A percentile compares a stretch with the other conserved stretches of the same genome.
phyloP scores from a whole-genome alignment of 2,113 vertebrate genomes.

The Limnothrissa miodon region DNA sequence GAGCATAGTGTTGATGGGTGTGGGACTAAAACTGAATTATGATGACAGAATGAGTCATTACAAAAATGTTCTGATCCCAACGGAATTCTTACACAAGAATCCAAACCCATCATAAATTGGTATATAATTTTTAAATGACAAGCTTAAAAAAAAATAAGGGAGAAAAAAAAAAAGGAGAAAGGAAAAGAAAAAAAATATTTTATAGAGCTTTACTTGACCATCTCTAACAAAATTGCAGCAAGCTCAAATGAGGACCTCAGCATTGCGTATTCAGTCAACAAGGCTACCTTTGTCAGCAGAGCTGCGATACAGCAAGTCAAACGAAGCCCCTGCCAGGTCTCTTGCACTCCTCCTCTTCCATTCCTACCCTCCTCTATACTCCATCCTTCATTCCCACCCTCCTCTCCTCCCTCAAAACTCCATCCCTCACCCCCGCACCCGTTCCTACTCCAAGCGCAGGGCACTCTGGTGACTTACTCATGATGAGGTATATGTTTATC shows the following conservation, averaged over 20 bases:
- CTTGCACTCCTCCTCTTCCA: neutral
- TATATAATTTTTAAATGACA: neutral
- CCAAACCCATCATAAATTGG: neutral
- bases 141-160: no score
- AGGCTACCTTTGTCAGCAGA: neutral
- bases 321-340: neutral
- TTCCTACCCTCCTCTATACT: constrained; percentile 2
- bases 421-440: neutral
- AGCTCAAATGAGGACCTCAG: neutral
- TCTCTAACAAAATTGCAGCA: neutral
- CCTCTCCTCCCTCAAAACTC: no score
- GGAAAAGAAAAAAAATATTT: neutral
- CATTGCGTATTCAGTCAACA: neutral
- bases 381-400: neutral
- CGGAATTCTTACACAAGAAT: neutral
- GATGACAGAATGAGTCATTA: neutral
- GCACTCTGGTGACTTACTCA: neutral
- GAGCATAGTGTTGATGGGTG: neutral
- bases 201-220: neutral
- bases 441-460: neutral
- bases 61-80: neutral
- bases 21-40: neutral
- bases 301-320: neutral
- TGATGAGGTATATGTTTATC: neutral
- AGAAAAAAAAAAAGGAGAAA: no score